phyloP scores from a whole-genome alignment of 1,140 invertebrate species.

The Drosophila sulfurigaster region DNA sequence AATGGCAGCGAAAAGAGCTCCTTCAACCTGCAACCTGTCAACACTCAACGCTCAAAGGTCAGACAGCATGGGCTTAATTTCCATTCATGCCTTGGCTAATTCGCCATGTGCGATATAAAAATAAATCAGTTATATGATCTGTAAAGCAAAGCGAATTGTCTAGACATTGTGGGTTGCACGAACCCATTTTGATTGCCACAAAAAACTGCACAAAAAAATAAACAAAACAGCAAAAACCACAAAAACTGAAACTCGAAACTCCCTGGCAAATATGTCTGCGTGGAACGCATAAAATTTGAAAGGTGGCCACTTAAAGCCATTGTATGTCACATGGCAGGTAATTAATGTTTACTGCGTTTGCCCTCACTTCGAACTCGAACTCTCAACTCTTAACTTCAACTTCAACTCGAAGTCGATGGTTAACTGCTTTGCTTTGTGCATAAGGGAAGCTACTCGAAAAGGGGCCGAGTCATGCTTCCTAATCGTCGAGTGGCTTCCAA shows the following conservation, averaged over 20 bases:
- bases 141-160: slow-evolving; percentile 36
- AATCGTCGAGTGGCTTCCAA: slow-evolving; percentile 51
- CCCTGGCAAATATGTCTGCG: slow-evolving; percentile 5
- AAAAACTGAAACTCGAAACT: slow-evolving; percentile 30
- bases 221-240: slow-evolving; percentile 1
- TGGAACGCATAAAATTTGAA: slow-evolving; percentile 39
- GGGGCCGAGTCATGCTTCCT: slow-evolving; percentile 44
- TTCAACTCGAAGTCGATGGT: background rate
- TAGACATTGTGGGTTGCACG: slow-evolving; percentile 55
- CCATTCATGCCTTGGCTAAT: slow-evolving; percentile 17
- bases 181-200: slow-evolving; percentile 31
- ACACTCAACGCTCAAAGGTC: background rate
- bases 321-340: slow-evolving; percentile 28
- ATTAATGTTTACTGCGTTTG: slow-evolving; percentile 52
- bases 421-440: slow-evolving; percentile 7
- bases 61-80: slow-evolving; percentile 3
- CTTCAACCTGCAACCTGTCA: slow-evolving; percentile 6
- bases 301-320: slow-evolving; percentile 15
- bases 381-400: background rate
- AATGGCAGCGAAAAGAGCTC: slow-evolving; percentile 1
- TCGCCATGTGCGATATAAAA: slow-evolving; percentile 11
- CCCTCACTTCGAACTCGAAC: slow-evolving; percentile 3
- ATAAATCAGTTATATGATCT: slow-evolving; percentile 51
- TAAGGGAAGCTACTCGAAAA: background rate
- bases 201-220: slow-evolving; percentile 8